Evolutionary conservation across 2,888 invertebrate genomes (phyloP).

Genomic region (Phytoseiulus persimilis): DNA sequence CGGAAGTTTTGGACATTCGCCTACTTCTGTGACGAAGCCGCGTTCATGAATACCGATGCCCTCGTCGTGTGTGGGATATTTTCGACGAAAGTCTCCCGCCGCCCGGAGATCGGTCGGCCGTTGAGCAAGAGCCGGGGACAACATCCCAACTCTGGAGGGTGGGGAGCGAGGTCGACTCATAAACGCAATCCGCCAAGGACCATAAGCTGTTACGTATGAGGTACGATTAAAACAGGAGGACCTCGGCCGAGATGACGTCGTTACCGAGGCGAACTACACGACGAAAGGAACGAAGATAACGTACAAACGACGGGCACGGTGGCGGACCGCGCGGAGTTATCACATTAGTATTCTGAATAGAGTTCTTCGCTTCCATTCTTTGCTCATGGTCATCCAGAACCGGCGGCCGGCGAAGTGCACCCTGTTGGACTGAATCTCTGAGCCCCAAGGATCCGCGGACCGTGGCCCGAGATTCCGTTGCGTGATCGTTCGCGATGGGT

Average conservation of each 20-base stretch:
- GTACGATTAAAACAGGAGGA: not conserved
- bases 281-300: not conserved
- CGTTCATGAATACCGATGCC: too few relatives aligned
- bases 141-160: too few relatives aligned
- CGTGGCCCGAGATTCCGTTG: too few relatives aligned
- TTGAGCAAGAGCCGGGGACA: too few relatives aligned
- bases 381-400: not conserved
- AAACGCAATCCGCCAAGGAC: not conserved
- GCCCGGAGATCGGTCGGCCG: too few relatives aligned
- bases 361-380: not conserved
- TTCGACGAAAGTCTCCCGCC: not conserved
- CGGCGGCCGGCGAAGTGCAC: not conserved
- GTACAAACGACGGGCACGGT: not conserved
- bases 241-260: not conserved
- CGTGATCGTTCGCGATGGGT: too few relatives aligned
- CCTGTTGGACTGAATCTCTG: not conserved
- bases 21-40: not conserved
- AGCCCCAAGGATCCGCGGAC: not conserved
- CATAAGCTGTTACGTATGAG: not conserved
- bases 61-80: not conserved
- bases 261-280: not conserved
- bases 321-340: not conserved
- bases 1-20: conserved; percentile 24
- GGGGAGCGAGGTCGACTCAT: not conserved
- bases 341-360: not conserved